Conservation (phyloP, 2,113 vertebrate genomes). For the Columba janthina region DNA sequence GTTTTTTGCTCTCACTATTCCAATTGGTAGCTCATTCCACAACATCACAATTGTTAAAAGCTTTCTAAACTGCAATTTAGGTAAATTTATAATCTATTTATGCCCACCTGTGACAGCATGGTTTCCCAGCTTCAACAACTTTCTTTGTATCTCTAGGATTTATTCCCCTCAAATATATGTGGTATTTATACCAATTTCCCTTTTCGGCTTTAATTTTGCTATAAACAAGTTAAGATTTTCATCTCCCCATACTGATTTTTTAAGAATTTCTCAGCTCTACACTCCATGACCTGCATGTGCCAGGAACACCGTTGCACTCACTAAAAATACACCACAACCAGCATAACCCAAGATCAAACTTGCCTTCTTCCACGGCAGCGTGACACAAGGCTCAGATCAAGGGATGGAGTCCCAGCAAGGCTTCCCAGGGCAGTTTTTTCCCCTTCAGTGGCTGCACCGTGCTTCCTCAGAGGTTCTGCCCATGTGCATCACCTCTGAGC, state of each 20-base stretch:
- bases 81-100: neutral
- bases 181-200: neutral
- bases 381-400: rapidly evolving
- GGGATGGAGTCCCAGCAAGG: neutral
- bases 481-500: neutral
- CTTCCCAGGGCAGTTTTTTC: neutral
- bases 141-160: neutral
- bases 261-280: neutral
- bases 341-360: neutral
- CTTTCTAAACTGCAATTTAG: neutral
- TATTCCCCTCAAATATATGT: neutral
- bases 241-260: neutral
- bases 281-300: neutral
- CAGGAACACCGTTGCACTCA: rapidly evolving
- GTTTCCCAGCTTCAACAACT: neutral
- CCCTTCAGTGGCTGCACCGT: neutral
- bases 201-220: neutral
- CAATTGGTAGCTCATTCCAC: neutral
- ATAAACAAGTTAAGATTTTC: neutral
- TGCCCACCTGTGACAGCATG: neutral
- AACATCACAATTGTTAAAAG: neutral
- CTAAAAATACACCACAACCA: neutral
- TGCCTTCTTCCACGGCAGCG: neutral
- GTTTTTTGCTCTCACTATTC: neutral
- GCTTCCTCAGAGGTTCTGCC: neutral